Conservation (phyloP, 2,888 invertebrate genomes). For the Zonitis immaculata region DNA sequence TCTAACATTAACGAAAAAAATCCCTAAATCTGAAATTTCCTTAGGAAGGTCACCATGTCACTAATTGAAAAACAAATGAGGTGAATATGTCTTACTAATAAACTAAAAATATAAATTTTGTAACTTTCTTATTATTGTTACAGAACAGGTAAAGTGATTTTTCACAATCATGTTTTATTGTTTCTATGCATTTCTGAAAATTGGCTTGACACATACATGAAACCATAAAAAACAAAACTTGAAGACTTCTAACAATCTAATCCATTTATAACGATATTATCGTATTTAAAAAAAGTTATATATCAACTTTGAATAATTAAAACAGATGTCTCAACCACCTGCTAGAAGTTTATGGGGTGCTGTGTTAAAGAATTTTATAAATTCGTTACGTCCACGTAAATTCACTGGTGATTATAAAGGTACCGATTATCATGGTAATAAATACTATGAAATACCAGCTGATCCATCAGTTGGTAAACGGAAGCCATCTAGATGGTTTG, state of each 20-base stretch:
- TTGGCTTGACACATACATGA: neutral
- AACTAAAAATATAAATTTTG: neutral
- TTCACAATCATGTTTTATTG: too few species aligned
- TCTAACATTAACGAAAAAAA: too few species aligned
- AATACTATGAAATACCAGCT: conserved; percentile 73
- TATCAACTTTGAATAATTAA: too few species aligned
- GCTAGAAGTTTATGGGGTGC: conserved; percentile 43
- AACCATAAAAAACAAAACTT: neutral
- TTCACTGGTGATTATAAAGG: conserved; percentile 58
- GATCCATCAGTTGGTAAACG: conserved; percentile 62
- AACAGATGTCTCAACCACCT: conserved; percentile 38
- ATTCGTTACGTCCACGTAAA: conserved; percentile 57
- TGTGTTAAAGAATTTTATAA: conserved; percentile 58
- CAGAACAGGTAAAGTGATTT: too few species aligned
- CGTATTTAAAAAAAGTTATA: too few species aligned
- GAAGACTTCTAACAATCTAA: conserved; percentile 7
- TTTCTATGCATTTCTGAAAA: too few species aligned
- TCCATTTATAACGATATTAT: too few species aligned
- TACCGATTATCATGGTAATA: conserved; percentile 75
- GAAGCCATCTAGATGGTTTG: conserved; percentile 67
- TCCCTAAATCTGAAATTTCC: conserved; percentile 16
- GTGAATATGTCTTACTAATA: neutral
- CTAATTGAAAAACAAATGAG: too few species aligned
- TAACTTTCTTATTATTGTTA: neutral
- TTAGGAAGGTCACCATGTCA: too few species aligned